phyloP scores from a whole-genome alignment of 2,888 invertebrate genomes.

The Netelia inedita region DNA sequence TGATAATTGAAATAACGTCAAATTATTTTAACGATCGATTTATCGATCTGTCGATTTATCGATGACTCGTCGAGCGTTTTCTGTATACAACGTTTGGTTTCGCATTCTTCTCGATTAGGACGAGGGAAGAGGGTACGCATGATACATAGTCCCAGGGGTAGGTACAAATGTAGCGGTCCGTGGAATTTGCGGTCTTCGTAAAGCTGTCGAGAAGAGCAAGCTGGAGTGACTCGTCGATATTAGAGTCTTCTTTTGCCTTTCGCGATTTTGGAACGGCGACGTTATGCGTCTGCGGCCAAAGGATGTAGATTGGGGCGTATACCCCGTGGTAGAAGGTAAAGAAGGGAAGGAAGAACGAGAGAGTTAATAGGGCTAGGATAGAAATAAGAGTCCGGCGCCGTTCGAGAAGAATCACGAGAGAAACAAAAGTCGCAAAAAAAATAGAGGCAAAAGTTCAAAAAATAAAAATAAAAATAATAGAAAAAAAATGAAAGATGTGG shows the following conservation, averaged over 20 bases:
- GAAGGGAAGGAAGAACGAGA: conserved; percentile 17
- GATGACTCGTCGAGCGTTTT: neutral
- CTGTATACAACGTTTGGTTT: conserved; percentile 20
- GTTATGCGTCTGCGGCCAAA: conserved; percentile 24
- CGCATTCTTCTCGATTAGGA: conserved; percentile 6
- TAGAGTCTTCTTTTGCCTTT: conserved; percentile 2
- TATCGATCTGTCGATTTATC: neutral
- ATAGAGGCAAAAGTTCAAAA: neutral
- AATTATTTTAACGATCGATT: too few species aligned
- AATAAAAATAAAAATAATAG: conserved; percentile 16
- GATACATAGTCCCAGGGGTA: conserved; percentile 12
- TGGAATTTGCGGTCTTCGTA: conserved; percentile 40
- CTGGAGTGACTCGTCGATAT: conserved; percentile 67
- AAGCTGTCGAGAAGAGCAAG: conserved; percentile 63
- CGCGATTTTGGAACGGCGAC: conserved; percentile 36
- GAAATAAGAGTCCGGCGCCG: neutral
- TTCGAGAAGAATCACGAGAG: conserved; percentile 16
- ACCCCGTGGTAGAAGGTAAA: conserved; percentile 14
- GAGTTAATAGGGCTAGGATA: conserved; percentile 53
- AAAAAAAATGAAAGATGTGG: conserved; percentile 70
- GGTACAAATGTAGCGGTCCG: conserved; percentile 12
- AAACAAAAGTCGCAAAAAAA: neutral
- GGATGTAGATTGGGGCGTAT: conserved; percentile 36
- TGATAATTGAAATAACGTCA: too few species aligned
- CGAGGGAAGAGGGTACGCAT: neutral